Percentiles rank a stretch among this genome's conserved stretches.
These are phyloP conservation scores for Plagiodera versicolora DNA, from an alignment of 2,888 invertebrate species.

Conservation along the genomic window DNA sequence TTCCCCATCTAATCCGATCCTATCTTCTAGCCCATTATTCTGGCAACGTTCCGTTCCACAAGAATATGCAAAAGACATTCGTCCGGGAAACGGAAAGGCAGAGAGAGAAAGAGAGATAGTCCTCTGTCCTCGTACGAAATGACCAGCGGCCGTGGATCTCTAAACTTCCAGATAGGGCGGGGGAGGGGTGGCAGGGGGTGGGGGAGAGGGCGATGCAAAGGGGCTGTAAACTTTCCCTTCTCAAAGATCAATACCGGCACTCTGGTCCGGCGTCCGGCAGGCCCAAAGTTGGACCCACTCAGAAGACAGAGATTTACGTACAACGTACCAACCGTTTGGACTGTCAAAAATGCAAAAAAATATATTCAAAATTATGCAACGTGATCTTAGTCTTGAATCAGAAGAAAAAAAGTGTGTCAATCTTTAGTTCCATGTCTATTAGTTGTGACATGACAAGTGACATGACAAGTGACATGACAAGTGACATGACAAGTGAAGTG, in stretches of 20 bases:
- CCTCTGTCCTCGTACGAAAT: constrained; percentile 53
- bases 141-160: constrained; percentile 57
- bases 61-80: constrained; percentile 50
- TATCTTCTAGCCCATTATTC: constrained; percentile 14
- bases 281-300: constrained; percentile 43
- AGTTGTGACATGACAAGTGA: no score
- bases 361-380: no score
- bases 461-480: no score
- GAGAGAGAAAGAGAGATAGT: constrained; percentile 30
- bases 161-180: constrained; percentile 50
- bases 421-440: no score
- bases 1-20: constrained; percentile 3
- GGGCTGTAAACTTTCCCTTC: constrained; percentile 58
- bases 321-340: no score
- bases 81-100: constrained; percentile 27
- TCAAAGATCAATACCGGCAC: constrained; percentile 58
- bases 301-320: not conserved
- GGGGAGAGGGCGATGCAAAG: constrained; percentile 40
- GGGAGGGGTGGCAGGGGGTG: constrained; percentile 27
- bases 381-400: no score
- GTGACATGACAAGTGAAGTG: no score
- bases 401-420: no score
- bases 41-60: constrained; percentile 20
- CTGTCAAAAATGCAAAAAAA: no score
- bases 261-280: constrained; percentile 52